Evolutionary conservation across 2,888 invertebrate species (phyloP).

Genomic region (Agonum fuliginosum): DNA sequence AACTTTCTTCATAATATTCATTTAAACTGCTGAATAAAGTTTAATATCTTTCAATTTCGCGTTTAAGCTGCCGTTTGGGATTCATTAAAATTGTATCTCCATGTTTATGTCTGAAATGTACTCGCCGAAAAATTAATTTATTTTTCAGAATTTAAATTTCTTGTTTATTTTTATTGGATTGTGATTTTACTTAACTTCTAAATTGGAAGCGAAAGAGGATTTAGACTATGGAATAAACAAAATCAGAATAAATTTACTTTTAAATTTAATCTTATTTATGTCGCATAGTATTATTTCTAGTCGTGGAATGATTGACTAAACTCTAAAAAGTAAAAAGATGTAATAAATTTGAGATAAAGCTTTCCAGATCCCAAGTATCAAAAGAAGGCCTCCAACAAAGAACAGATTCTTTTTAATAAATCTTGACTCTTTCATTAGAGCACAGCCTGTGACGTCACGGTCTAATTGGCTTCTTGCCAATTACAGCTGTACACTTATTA

Average conservation of each 20-base stretch:
- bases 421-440: constrained; percentile 28
- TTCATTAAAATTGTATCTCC: constrained; percentile 25
- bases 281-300: no score
- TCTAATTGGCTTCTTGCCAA: constrained; percentile 26
- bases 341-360: neutral
- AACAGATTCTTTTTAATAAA: constrained; percentile 12
- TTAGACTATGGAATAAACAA: no score
- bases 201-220: no score
- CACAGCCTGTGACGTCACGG: neutral
- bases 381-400: neutral
- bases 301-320: neutral
- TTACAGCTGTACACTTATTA: constrained; percentile 6
- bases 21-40: constrained; percentile 20
- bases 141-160: no score
- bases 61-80: constrained; percentile 11
- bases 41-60: constrained; percentile 35
- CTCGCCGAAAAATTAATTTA: no score
- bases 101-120: constrained; percentile 25
- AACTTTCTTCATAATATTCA: constrained; percentile 29
- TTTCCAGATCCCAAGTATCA: neutral
- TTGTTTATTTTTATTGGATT: no score
- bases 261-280: no score
- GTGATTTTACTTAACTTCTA: no score
- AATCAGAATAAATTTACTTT: no score
- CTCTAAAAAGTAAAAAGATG: neutral